Evolutionary conservation across 2,113 vertebrate species (phyloP).

Genomic region (Pelmatolapia mariae): DNA sequence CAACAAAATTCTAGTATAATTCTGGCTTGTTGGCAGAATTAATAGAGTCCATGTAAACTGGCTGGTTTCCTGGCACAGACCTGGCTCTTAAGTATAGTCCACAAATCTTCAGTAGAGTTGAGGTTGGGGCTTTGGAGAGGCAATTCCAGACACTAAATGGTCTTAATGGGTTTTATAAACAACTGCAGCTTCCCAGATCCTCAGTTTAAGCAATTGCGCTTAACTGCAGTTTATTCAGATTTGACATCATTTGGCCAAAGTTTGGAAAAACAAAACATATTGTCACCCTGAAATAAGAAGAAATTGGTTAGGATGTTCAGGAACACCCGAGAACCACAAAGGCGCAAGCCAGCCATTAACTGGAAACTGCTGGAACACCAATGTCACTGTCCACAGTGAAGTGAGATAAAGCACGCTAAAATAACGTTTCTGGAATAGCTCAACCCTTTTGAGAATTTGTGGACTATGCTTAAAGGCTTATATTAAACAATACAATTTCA

Average conservation of each 20-base stretch:
- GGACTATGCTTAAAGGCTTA: neutral
- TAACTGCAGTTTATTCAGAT: neutral
- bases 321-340: neutral
- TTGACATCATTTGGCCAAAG: neutral
- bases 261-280: neutral
- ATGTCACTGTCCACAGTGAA: neutral
- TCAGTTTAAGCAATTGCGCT: neutral
- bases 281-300: neutral
- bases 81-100: neutral
- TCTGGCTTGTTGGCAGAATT: neutral
- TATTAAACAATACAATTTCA: neutral
- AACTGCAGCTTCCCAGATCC: neutral
- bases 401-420: neutral
- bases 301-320: neutral
- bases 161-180: neutral
- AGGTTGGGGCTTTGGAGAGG: neutral
- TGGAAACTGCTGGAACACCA: fast-evolving
- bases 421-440: neutral
- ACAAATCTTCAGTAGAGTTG: fast-evolving
- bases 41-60: neutral
- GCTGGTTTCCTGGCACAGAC: neutral
- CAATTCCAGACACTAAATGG: neutral
- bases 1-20: neutral
- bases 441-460: neutral
- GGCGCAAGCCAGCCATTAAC: fast-evolving